phyloP scores from a whole-genome alignment of 2,888 invertebrate species.

The Drosophila stalkeri region DNA sequence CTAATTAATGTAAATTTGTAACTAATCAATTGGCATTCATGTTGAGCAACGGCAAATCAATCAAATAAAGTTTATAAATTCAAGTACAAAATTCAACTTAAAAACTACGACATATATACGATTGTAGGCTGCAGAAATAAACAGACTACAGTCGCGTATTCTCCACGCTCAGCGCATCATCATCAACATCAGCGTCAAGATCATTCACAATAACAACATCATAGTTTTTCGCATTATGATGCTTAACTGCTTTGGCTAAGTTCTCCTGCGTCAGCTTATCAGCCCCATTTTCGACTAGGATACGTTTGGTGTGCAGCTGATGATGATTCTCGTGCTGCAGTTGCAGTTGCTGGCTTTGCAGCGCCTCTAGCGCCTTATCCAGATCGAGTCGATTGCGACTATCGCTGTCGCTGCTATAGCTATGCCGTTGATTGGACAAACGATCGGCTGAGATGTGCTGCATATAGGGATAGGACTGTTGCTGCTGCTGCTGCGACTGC shows the following conservation, averaged over 20 bases:
- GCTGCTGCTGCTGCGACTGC: constrained; percentile 40
- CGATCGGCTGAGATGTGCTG: constrained; percentile 33
- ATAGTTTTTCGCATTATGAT: constrained; percentile 17
- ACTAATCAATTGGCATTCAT: constrained; percentile 43
- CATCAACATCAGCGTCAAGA: constrained; percentile 43
- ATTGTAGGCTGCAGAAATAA: constrained; percentile 7
- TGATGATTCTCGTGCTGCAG: constrained; percentile 51
- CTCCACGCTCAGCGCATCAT: constrained; percentile 84
- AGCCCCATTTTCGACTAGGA: constrained; percentile 57
- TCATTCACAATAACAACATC: constrained; percentile 25
- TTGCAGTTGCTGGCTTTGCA: constrained; percentile 62
- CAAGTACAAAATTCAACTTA: constrained; percentile 55
- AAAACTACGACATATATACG: constrained; percentile 24
- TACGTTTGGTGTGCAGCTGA: constrained; percentile 31
- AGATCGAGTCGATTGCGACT: constrained; percentile 70
- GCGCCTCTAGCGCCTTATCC: constrained; percentile 65
- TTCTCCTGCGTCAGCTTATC: constrained; percentile 3
- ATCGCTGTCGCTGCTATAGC: constrained; percentile 69
- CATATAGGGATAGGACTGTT: constrained; percentile 11
- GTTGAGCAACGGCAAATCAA: constrained; percentile 54
- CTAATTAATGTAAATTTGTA: constrained; percentile 22
- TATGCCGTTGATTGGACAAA: constrained; percentile 49
- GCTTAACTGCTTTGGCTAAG: constrained; percentile 14
- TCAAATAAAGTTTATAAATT: constrained; percentile 32
- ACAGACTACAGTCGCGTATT: constrained; percentile 82